These are phyloP conservation scores for Metalampra italica DNA, from an alignment of 2,888 invertebrate species.

Conservation along the genomic window DNA sequence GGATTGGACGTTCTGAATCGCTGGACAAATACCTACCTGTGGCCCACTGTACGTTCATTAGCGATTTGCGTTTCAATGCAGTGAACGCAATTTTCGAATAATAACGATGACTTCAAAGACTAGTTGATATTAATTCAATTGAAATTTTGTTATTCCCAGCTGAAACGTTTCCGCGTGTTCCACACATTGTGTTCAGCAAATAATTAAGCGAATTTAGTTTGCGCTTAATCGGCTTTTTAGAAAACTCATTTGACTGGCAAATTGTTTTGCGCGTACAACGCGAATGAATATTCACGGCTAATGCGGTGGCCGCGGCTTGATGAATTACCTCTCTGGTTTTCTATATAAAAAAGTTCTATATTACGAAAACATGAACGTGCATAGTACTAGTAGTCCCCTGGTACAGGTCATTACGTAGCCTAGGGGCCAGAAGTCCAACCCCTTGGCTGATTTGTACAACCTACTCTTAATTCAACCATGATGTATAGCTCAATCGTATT, in stretches of 20 bases:
- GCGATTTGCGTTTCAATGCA: too few relatives aligned
- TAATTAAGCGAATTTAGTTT: conserved; percentile 74
- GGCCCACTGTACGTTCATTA: too few relatives aligned
- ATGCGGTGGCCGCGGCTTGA: conserved; percentile 26
- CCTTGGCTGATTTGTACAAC: too few relatives aligned
- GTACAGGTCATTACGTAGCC: too few relatives aligned
- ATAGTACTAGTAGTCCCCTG: too few relatives aligned
- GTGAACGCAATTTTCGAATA: too few relatives aligned
- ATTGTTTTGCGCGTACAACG: conserved; percentile 56
- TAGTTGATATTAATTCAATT: not conserved
- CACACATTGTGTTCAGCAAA: conserved; percentile 45
- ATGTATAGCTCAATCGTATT: too few relatives aligned
- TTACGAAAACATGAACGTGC: too few relatives aligned
- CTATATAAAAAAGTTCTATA: not conserved
- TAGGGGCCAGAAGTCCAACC: too few relatives aligned
- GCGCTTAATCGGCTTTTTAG: conserved; percentile 76
- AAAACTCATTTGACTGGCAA: conserved; percentile 74
- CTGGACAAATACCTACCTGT: too few relatives aligned
- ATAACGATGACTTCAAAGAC: not conserved
- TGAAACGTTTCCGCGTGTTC: conserved; percentile 34
- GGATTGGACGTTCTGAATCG: too few relatives aligned
- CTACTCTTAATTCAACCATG: too few relatives aligned
- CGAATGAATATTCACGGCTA: conserved; percentile 49
- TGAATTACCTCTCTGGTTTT: conserved; percentile 12
- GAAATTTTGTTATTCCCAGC: conserved; percentile 4